Conservation (phyloP, 2,797 vertebrate genomes). For the Smutsia gigantea region DNA sequence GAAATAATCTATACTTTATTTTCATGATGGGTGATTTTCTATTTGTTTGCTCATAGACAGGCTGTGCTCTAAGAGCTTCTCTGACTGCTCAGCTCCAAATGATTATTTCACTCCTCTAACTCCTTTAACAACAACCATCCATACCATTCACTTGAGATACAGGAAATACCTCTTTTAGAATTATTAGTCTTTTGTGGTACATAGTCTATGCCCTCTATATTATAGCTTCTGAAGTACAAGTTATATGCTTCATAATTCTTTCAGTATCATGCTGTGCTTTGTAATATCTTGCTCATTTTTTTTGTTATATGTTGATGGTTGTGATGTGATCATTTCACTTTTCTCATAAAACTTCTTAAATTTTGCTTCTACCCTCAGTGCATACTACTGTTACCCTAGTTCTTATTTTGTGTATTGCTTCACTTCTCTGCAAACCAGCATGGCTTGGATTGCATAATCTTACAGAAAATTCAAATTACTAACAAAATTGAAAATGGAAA, state of each 20-base stretch:
- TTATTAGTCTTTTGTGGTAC: not conserved
- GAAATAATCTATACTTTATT: not conserved
- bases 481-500: conserved; percentile 26
- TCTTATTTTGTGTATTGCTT: not conserved
- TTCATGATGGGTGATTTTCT: not conserved
- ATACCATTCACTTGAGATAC: not conserved
- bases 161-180: not conserved
- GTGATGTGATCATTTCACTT: not conserved
- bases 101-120: not conserved
- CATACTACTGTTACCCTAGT: not conserved
- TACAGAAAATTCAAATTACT: conserved; percentile 30
- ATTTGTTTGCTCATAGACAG: not conserved
- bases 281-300: not conserved
- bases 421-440: not conserved
- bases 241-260: not conserved
- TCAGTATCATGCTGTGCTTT: not conserved
- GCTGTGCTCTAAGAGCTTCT: not conserved
- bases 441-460: not conserved
- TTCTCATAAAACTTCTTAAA: conserved; percentile 9
- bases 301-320: not conserved
- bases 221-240: not conserved
- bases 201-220: not conserved
- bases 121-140: not conserved
- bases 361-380: not conserved
- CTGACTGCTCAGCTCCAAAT: not conserved